phyloP scores from a whole-genome alignment of 2,113 vertebrate genomes.

The Cynocephalus volans region DNA sequence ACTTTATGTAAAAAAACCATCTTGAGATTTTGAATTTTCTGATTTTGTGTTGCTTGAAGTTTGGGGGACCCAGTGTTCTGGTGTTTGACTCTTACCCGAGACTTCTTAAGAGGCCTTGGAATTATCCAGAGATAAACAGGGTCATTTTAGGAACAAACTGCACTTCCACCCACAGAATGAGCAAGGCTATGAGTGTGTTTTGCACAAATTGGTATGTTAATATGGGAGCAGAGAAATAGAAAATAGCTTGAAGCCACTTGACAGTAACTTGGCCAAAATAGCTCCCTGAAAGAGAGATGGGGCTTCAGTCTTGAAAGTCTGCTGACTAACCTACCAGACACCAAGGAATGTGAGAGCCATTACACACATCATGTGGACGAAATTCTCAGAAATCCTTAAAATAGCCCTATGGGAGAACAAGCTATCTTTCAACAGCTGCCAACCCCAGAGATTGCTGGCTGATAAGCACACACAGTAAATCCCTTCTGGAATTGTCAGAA shows the following conservation, averaged over 20 bases:
- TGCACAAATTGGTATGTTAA: not conserved
- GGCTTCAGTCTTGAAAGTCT: not conserved
- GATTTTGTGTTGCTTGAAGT: not conserved
- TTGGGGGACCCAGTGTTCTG: not conserved
- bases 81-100: conserved; percentile 18
- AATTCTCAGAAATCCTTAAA: conserved; percentile 63
- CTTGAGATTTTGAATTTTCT: too few species aligned
- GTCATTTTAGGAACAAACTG: conserved; percentile 24
- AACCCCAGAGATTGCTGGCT: not conserved
- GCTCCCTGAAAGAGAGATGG: not conserved
- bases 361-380: not conserved
- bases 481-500: not conserved
- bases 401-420: not conserved
- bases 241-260: too few species aligned
- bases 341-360: not conserved
- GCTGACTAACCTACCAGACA: not conserved
- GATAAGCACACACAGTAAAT: not conserved
- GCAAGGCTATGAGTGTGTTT: not conserved
- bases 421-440: conserved; percentile 1
- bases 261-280: conserved; percentile 1
- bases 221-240: not conserved
- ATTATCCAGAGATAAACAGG: conserved; percentile 39
- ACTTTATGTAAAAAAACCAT: conserved; percentile 26
- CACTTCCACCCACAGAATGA: conserved; percentile 39
- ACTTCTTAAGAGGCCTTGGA: conserved; percentile 11